Evolutionary conservation across 1,140 invertebrate genomes (phyloP).

Genomic region (Trissolcus basalis): DNA sequence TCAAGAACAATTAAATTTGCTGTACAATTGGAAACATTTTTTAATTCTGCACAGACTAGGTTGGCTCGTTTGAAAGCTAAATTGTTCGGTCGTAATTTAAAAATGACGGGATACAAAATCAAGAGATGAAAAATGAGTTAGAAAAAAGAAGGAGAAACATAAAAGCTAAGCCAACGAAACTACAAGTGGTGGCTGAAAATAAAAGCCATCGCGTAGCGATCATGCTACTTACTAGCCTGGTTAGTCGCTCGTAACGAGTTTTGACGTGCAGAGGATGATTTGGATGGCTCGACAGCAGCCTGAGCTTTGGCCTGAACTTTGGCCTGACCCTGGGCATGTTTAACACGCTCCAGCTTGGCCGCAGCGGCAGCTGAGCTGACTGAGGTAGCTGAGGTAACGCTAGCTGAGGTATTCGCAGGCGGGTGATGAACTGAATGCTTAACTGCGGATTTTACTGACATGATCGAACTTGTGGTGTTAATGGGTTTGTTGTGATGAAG

Average conservation of each 20-base stretch:
- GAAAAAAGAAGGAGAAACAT: constrained; percentile 8
- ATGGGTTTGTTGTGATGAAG: constrained; percentile 73
- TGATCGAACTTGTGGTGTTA: constrained; percentile 63
- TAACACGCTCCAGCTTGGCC: constrained; percentile 70
- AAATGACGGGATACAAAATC: too few species aligned
- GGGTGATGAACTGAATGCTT: constrained; percentile 68
- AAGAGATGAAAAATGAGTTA: neutral
- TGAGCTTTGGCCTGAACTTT: constrained; percentile 66
- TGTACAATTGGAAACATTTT: too few species aligned
- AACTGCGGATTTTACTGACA: constrained; percentile 58
- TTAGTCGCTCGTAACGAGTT: constrained; percentile 71
- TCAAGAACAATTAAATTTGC: too few species aligned
- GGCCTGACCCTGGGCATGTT: constrained; percentile 65
- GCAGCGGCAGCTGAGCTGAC: constrained; percentile 67
- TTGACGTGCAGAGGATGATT: constrained; percentile 74
- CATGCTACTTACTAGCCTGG: constrained; percentile 77
- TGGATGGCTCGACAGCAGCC: constrained; percentile 69
- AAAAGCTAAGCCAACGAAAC: constrained; percentile 35
- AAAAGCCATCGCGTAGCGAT: constrained; percentile 41
- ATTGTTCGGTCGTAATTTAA: too few species aligned
- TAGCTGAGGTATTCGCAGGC: constrained; percentile 66
- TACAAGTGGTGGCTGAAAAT: constrained; percentile 25
- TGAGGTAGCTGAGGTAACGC: constrained; percentile 61
- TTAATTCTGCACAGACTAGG: too few species aligned
- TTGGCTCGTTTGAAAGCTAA: too few species aligned